phyloP scores from a whole-genome alignment of 2,113 vertebrate species.

The Lepus timidus region DNA sequence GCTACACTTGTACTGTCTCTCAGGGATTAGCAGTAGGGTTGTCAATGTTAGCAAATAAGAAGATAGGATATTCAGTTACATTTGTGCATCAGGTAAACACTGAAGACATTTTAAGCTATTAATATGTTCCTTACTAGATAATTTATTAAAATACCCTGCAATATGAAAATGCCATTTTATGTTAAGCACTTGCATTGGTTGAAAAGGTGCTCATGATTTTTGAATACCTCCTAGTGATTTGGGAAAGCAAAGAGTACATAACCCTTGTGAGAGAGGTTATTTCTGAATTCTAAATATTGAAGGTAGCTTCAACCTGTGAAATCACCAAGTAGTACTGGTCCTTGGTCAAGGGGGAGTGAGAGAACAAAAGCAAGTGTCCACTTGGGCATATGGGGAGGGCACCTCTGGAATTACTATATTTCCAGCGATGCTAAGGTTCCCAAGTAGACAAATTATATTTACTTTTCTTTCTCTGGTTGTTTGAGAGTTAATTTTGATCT shows the following conservation, averaged over 20 bases:
- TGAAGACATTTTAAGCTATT: neutral
- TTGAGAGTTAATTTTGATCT: slow-evolving; percentile 43
- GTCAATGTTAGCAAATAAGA: slow-evolving; percentile 28
- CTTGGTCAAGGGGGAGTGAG: neutral
- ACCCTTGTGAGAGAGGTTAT: neutral
- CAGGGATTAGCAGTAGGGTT: neutral
- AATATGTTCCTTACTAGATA: neutral
- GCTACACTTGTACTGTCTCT: neutral
- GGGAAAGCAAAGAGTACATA: neutral
- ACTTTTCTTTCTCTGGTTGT: slow-evolving; percentile 50
- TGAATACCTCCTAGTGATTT: neutral
- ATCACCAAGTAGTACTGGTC: neutral
- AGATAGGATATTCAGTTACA: neutral
- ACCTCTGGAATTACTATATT: neutral
- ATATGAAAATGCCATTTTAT: slow-evolving; percentile 36
- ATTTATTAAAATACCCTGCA: slow-evolving; percentile 53
- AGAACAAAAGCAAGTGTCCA: neutral
- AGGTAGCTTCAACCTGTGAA: neutral
- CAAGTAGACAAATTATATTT: slow-evolving; percentile 20
- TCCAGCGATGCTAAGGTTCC: neutral
- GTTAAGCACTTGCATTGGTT: slow-evolving; percentile 27
- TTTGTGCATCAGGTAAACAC: slow-evolving; percentile 46
- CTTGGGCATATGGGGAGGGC: neutral
- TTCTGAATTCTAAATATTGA: slow-evolving; percentile 44
- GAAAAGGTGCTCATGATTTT: slow-evolving; percentile 33